phyloP scores from a whole-genome alignment of 2,888 invertebrate genomes.

The Cephonodes hylas region DNA sequence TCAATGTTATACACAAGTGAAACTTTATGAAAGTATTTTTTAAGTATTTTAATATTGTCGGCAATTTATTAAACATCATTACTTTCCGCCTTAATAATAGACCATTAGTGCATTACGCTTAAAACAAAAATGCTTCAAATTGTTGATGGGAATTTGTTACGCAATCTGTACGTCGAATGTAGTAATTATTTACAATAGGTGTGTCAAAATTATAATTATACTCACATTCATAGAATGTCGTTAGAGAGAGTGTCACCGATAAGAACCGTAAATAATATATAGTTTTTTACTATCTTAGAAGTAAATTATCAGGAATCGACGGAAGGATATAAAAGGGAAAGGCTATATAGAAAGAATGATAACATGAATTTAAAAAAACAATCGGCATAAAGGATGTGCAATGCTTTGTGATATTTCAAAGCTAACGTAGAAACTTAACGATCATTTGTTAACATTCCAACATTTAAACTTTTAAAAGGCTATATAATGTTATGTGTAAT shows the following conservation, averaged over 20 bases:
- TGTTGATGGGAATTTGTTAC: neutral
- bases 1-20: neutral
- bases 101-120: constrained; percentile 5
- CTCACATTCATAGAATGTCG: neutral
- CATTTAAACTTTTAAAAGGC: no score
- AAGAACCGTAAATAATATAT: neutral
- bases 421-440: no score
- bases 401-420: no score
- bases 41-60: neutral
- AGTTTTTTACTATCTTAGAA: neutral
- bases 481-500: no score
- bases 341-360: no score
- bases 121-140: constrained; percentile 4
- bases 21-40: neutral
- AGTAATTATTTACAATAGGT: constrained; percentile 1
- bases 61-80: neutral
- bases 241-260: neutral
- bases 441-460: no score
- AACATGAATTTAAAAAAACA: no score
- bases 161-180: neutral
- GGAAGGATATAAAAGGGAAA: no score
- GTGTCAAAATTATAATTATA: constrained; percentile 5
- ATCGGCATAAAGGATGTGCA: no score
- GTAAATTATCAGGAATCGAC: no score
- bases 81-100: neutral